Conservation (phyloP, 2,797 vertebrate species). For the Dicrostonyx torquatus region DNA sequence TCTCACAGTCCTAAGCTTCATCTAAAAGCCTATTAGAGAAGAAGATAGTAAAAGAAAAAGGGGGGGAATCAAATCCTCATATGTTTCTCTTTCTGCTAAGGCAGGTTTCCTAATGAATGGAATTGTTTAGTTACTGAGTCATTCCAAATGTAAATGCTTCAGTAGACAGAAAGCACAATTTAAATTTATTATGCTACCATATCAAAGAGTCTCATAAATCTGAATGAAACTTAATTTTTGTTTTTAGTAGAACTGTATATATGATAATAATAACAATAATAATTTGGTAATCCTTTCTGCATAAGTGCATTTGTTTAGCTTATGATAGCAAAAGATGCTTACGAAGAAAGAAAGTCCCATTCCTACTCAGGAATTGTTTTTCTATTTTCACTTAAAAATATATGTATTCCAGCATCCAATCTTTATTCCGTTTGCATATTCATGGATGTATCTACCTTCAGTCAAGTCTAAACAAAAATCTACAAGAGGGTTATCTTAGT, state of each 20-base stretch:
- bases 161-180: not conserved
- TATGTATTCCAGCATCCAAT: not conserved
- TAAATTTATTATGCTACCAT: slow-evolving; percentile 36
- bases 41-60: not conserved
- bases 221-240: slow-evolving; percentile 49
- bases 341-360: not conserved
- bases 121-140: slow-evolving; percentile 43
- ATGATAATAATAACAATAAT: slow-evolving; percentile 33
- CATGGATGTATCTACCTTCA: not conserved
- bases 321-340: slow-evolving; percentile 2
- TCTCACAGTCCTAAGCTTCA: not conserved
- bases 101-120: slow-evolving; percentile 45
- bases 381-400: not conserved
- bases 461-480: not conserved
- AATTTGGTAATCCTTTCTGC: not conserved
- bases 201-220: not conserved
- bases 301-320: slow-evolving; percentile 6
- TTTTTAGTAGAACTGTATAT: slow-evolving; percentile 40
- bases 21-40: not conserved
- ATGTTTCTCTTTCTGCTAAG: not conserved
- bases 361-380: not conserved
- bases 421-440: not conserved
- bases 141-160: slow-evolving; percentile 29
- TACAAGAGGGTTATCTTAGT: not conserved
- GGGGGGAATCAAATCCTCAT: not conserved